Evolutionary conservation across 2,113 vertebrate genomes (phyloP).

Genomic region (Pedionomus torquatus): DNA sequence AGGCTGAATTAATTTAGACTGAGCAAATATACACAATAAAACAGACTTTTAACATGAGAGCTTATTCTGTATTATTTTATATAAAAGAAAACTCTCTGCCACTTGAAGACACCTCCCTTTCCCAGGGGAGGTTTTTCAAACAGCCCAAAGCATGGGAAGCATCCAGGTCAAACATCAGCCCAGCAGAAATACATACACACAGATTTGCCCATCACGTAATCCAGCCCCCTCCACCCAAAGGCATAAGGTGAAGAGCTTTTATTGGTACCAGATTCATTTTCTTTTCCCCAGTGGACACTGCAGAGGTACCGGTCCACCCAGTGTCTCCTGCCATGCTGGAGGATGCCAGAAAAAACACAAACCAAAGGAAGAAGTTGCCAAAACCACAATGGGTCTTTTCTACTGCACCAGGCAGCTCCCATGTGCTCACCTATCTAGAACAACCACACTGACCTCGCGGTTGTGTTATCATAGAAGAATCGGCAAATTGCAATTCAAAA

Average conservation of each 20-base stretch:
- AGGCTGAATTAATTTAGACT: conserved; percentile 27
- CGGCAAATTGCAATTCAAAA: neutral
- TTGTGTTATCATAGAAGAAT: neutral
- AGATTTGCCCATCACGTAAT: neutral
- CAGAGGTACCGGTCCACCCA: neutral
- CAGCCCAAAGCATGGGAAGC: neutral
- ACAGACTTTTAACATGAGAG: neutral
- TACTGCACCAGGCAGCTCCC: neutral
- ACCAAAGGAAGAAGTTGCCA: neutral
- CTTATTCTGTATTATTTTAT: conserved; percentile 26
- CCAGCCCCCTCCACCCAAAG: neutral
- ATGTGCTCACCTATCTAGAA: neutral
- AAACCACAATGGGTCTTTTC: rapidly evolving
- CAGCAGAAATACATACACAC: neutral
- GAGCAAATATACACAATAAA: conserved; percentile 35
- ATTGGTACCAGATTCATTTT: neutral
- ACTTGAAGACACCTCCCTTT: neutral
- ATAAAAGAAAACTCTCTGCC: neutral
- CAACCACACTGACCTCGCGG: rapidly evolving
- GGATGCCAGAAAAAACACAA: neutral
- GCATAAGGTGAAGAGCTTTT: neutral
- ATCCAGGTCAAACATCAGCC: neutral
- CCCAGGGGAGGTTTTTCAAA: neutral
- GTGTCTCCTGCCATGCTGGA: neutral
- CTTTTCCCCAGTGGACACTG: neutral